A percentile compares a stretch with the other conserved stretches of the same genome.
phyloP scores from a whole-genome alignment of 2,113 vertebrate genomes.

The Salvelinus fontinalis region DNA sequence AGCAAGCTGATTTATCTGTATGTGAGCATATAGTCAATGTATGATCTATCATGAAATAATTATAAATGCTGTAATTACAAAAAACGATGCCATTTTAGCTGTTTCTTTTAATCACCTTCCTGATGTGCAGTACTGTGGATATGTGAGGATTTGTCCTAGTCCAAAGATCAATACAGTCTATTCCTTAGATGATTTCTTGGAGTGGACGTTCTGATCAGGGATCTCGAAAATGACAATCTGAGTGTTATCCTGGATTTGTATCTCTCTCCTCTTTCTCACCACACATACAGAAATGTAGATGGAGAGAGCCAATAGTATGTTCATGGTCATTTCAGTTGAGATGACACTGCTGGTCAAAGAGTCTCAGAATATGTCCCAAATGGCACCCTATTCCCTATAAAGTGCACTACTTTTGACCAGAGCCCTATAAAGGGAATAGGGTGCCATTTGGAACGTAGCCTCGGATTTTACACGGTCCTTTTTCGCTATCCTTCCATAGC shows the following conservation, averaged over 20 bases:
- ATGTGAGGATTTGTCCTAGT: no score
- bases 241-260: neutral
- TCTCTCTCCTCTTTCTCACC: neutral
- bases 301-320: neutral
- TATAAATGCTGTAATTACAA: neutral
- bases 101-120: no score
- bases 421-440: neutral
- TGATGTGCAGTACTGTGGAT: no score
- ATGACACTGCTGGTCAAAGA: neutral
- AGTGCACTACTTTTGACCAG: neutral
- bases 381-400: neutral
- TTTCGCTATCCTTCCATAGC: no score
- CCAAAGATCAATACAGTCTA: no score
- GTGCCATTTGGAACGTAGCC: no score
- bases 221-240: neutral
- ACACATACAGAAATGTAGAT: neutral
- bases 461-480: no score
- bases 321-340: neutral
- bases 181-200: neutral
- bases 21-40: neutral
- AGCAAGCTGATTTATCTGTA: neutral
- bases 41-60: no score
- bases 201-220: neutral
- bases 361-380: neutral
- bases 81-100: no score